Percentiles rank a stretch among this genome's conserved stretches.
phyloP scores from a whole-genome alignment of 1,140 invertebrate species.

The Arctopsyche grandis region DNA sequence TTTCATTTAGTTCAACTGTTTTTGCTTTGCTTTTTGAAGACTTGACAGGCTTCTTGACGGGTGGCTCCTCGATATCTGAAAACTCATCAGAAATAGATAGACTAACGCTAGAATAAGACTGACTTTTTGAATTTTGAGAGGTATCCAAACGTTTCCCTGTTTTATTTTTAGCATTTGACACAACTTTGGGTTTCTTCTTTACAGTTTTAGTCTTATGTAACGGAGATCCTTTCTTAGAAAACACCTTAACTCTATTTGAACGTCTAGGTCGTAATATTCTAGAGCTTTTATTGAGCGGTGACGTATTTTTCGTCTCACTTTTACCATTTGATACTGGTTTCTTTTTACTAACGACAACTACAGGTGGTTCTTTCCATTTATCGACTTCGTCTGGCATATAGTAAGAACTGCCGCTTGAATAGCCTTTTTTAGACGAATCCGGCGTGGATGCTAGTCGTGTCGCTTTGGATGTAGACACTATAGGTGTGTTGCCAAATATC shows the following conservation, averaged over 20 bases:
- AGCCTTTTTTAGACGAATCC: conserved; percentile 46
- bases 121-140: too few species aligned
- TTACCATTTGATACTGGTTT: neutral
- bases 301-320: neutral
- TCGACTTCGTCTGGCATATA: conserved; percentile 54
- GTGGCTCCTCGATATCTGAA: neutral
- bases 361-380: neutral
- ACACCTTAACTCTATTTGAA: neutral
- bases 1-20: too few species aligned
- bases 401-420: conserved; percentile 53
- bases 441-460: neutral
- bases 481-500: conserved; percentile 41
- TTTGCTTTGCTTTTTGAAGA: neutral
- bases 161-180: too few species aligned
- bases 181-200: neutral
- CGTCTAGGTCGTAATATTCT: conserved; percentile 22
- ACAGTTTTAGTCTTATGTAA: neutral
- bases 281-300: neutral
- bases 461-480: neutral
- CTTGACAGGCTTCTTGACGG: neutral
- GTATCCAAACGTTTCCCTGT: neutral
- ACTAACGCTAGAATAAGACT: too few species aligned
- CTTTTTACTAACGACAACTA: neutral
- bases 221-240: neutral
- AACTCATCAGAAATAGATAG: neutral